Conservation (phyloP, 2,888 invertebrate species). For the Chymomyza procnemis region DNA sequence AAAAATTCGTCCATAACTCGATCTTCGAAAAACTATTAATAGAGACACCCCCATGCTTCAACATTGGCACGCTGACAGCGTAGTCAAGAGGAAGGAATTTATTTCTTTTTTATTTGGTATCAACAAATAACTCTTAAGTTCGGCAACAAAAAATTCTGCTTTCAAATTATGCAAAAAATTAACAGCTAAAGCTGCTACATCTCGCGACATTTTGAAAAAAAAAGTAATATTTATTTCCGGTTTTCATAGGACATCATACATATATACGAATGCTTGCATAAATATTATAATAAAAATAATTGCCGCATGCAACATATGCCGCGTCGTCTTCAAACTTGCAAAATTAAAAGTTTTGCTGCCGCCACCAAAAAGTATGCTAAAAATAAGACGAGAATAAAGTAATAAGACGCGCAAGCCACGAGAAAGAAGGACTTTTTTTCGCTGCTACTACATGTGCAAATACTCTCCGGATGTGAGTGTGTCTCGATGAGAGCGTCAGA, state of each 20-base stretch:
- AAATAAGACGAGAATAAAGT: neutral
- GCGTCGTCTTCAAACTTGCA: conserved; percentile 1
- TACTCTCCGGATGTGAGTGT: neutral
- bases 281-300: neutral
- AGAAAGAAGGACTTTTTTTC: neutral
- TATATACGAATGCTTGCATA: neutral
- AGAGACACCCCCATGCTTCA: no score
- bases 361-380: neutral
- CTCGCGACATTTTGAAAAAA: neutral
- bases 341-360: conserved; percentile 1
- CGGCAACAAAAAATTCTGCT: no score
- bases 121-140: no score
- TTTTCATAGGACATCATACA: neutral
- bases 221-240: neutral
- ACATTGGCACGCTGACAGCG: no score
- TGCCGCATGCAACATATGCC: conserved; percentile 4
- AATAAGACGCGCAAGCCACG: neutral
- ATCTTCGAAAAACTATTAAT: no score
- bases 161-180: no score
- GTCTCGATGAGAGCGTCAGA: neutral
- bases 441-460: neutral
- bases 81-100: no score
- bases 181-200: neutral
- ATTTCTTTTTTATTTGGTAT: no score
- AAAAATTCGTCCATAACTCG: no score